Evolutionary conservation across 2,797 vertebrate genomes (phyloP).

Genomic region (Silurus aristotelis): DNA sequence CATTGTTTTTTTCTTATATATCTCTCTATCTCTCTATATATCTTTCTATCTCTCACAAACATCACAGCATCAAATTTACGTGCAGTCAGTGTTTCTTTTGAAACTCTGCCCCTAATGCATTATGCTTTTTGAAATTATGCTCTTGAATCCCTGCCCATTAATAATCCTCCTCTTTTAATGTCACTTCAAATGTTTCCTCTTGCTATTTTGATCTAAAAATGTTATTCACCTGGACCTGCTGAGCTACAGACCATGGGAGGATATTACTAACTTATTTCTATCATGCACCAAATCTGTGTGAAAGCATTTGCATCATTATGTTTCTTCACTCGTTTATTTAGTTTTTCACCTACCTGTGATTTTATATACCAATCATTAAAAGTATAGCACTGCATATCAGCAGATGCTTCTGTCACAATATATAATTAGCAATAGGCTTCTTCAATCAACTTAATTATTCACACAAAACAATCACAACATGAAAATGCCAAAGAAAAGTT

Average conservation of each 20-base stretch:
- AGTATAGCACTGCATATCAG: background rate
- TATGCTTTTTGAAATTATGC: background rate
- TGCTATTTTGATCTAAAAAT: background rate
- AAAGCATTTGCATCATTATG: background rate
- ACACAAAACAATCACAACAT: background rate
- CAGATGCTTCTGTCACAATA: background rate
- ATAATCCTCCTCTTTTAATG: background rate
- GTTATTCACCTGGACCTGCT: background rate
- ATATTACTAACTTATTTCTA: background rate
- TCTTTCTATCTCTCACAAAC: background rate
- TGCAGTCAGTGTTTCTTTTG: background rate
- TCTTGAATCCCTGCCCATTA: background rate
- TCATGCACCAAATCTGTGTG: background rate
- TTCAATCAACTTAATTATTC: background rate
- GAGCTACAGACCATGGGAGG: background rate
- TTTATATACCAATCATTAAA: background rate
- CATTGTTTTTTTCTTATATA: background rate
- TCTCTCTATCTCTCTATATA: background rate
- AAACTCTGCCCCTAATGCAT: background rate
- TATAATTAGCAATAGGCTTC: background rate
- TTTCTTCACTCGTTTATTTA: background rate
- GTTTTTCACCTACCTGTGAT: background rate
- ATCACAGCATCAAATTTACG: background rate
- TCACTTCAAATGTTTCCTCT: background rate
- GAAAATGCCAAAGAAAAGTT: slow-evolving; percentile 64